A percentile compares a stretch with the other conserved stretches of the same genome.
phyloP scores from a whole-genome alignment of 1,140 invertebrate species.

The Drosophila sechellia region DNA sequence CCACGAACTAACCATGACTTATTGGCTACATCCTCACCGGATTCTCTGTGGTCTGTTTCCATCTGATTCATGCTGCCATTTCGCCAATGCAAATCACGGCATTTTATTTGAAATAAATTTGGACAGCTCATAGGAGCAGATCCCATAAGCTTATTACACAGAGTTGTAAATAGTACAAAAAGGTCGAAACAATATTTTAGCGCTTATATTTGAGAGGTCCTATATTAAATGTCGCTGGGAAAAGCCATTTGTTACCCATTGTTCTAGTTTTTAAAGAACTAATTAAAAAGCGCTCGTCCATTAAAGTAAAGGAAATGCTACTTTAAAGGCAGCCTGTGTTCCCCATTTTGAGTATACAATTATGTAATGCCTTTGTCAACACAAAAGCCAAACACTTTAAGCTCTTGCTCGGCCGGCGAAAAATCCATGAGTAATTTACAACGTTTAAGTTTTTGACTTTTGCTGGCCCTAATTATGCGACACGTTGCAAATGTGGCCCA shows the following conservation, averaged over 20 bases:
- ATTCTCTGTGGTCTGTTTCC: neutral
- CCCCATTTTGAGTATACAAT: slow-evolving; percentile 21
- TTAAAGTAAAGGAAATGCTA: neutral
- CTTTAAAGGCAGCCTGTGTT: neutral
- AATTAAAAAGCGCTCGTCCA: neutral
- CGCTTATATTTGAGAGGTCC: no score
- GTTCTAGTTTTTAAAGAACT: no score
- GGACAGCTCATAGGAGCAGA: slow-evolving; percentile 2
- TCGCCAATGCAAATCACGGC: neutral
- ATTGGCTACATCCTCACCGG: slow-evolving; percentile 16
- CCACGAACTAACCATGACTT: slow-evolving; percentile 38
- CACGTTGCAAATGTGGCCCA: slow-evolving; percentile 22
- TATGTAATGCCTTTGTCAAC: slow-evolving; percentile 19
- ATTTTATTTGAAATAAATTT: slow-evolving; percentile 12
- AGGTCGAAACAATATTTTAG: neutral
- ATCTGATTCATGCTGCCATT: slow-evolving; percentile 13
- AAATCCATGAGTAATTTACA: slow-evolving; percentile 7
- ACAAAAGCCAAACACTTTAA: slow-evolving; percentile 31
- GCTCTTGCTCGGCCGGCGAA: neutral
- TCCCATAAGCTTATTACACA: slow-evolving; percentile 1
- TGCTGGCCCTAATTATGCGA: slow-evolving; percentile 21
- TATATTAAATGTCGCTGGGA: no score
- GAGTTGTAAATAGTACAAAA: no score
- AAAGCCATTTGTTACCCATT: no score
- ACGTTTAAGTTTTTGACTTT: slow-evolving; percentile 37